Conservation (phyloP, 2,797 vertebrate genomes). For the Benthosema pterotum region DNA sequence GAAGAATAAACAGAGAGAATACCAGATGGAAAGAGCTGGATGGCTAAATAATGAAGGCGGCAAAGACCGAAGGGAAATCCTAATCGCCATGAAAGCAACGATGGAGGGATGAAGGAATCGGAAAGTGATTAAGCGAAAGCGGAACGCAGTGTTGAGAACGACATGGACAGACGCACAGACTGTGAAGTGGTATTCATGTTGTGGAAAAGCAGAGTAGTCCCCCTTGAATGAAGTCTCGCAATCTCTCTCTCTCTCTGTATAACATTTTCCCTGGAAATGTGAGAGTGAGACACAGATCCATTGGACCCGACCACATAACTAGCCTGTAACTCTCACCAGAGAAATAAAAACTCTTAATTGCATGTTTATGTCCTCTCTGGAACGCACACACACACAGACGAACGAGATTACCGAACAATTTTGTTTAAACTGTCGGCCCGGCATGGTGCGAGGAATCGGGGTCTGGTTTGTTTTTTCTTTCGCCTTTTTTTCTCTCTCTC, state of each 20-base stretch:
- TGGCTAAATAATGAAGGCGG: too few species aligned
- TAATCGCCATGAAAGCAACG: not conserved
- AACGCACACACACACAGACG: conserved; percentile 13
- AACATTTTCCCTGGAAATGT: conserved; percentile 30
- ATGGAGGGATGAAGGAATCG: not conserved
- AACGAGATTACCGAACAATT: conserved; percentile 24
- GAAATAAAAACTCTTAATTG: conserved; percentile 52
- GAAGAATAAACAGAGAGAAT: too few species aligned
- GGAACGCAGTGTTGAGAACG: not conserved
- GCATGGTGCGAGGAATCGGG: too few species aligned
- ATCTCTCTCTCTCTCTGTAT: conserved; percentile 7
- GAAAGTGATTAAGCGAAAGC: conserved; percentile 7
- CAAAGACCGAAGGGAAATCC: not conserved
- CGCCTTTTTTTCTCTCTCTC: too few species aligned
- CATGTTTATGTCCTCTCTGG: conserved; percentile 46
- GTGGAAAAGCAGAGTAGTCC: conserved; percentile 34
- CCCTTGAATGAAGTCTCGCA: not conserved
- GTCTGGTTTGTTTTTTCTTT: too few species aligned
- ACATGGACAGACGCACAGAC: not conserved
- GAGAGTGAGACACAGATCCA: conserved; percentile 11
- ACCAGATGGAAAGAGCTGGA: too few species aligned
- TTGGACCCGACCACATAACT: conserved; percentile 31
- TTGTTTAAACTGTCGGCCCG: not conserved
- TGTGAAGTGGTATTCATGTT: conserved; percentile 16
- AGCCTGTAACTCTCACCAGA: conserved; percentile 31